phyloP scores from a whole-genome alignment of 2,888 invertebrate species.

The Myopa testacea region DNA sequence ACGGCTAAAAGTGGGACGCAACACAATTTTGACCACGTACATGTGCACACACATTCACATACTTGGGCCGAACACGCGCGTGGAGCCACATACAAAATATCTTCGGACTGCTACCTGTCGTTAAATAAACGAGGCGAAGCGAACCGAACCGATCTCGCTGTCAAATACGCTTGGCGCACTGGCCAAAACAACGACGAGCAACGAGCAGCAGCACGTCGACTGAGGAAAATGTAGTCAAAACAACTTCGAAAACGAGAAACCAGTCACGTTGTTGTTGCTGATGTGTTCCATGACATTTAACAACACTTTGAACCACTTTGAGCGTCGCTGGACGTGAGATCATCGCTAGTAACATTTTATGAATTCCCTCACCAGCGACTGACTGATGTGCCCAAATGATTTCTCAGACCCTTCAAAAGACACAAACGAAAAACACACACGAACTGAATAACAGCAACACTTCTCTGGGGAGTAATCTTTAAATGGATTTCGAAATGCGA shows the following conservation, averaged over 20 bases:
- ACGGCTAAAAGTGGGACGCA: too few species aligned
- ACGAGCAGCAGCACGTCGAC: not conserved
- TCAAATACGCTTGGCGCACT: not conserved
- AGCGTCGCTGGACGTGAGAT: slow-evolving; percentile 6
- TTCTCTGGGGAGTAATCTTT: not conserved
- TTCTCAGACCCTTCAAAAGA: too few species aligned
- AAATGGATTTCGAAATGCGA: not conserved
- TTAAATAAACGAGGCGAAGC: too few species aligned
- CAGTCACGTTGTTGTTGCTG: not conserved
- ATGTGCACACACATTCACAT: too few species aligned
- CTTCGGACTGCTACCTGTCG: too few species aligned
- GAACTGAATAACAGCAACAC: too few species aligned
- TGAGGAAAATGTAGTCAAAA: not conserved
- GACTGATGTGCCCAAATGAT: too few species aligned
- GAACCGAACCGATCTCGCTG: too few species aligned
- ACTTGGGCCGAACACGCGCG: too few species aligned
- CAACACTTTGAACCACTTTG: not conserved
- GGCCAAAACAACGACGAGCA: slow-evolving; percentile 2
- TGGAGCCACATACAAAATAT: too few species aligned
- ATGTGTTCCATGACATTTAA: slow-evolving; percentile 13
- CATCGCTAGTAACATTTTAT: slow-evolving; percentile 2
- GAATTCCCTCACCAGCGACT: not conserved
- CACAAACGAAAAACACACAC: not conserved
- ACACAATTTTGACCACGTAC: too few species aligned
- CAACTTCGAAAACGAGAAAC: slow-evolving; percentile 3